phyloP scores from a whole-genome alignment of 2,888 invertebrate genomes.

The Plagiodera versicolora region DNA sequence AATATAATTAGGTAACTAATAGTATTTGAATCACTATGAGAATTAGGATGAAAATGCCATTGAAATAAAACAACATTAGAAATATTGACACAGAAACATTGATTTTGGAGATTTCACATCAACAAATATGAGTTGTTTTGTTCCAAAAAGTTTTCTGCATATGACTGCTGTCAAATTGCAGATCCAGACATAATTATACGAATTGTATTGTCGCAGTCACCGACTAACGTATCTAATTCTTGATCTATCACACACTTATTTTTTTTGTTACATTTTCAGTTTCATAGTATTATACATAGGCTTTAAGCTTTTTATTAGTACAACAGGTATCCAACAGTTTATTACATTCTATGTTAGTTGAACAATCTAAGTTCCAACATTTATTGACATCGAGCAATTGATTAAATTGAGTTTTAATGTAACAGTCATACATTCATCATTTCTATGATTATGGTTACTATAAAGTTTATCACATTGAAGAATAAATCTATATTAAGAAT shows the following conservation, averaged over 20 bases:
- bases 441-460: neutral
- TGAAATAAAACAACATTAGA: no score
- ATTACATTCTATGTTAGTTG: constrained; percentile 4
- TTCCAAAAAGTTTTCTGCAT: no score
- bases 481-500: constrained; percentile 15
- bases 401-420: neutral
- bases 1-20: no score
- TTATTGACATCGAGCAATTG: constrained; percentile 27
- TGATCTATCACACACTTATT: constrained; percentile 31
- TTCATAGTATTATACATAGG: no score
- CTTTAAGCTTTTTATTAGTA: constrained; percentile 2
- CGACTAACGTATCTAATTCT: constrained; percentile 36
- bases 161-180: no score
- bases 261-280: neutral
- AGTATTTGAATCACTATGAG: no score
- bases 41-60: no score
- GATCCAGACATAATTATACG: neutral
- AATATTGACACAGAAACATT: no score
- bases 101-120: no score
- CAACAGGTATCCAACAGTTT: neutral
- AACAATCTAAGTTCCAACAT: constrained; percentile 26
- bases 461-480: neutral
- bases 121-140: no score
- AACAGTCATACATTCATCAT: neutral
- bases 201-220: constrained; percentile 42